Evolutionary conservation across 2,888 invertebrate species (phyloP), one percentile per base, ranked within the genome.

Genomic region (Tipula confusa): DNA sequence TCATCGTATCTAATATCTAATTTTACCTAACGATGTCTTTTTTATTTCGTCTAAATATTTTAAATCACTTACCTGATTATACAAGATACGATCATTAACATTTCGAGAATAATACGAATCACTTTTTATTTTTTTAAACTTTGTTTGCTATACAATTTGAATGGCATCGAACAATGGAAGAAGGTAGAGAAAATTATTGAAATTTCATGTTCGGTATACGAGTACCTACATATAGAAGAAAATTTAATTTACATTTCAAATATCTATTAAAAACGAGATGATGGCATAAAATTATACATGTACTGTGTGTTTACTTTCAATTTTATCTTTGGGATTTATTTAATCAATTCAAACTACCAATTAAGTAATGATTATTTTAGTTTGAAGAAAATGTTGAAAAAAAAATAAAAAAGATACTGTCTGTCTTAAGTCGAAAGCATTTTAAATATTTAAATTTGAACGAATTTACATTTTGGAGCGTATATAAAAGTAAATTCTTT

Each of bases 51-150:
- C n/a, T n/a, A n/a, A n/a, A n/a, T n/a, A n/a, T 43, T 64, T 18
- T 64, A 64, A 64, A 64, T 64, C 64, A 64, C 24, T 24, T 64
- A 64, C 64, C 64, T 64, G 24, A 64, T 64, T 64, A 64, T 64
- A 64, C 64, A 24, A 64, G 64, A 24, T 64, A 24, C 24, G 64
- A 64, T 24, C 24, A 64, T 64, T 64, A 64, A 64, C 64, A 64
- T 64, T 64, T 64, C 24, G 6, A 64, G 24, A 64, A 24, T n/a
- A n/a, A n/a, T 24, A 64, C 64, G 64, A n/a, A n/a, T n/a, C n/a
- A n/a, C n/a, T 64, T 64, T 64, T 64, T 24, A 64, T 64, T 64
- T 64, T 24, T 64, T 7, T 64, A 64, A 64, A 64, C 64, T 24
- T 64, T 64, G 64, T 15, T 48, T 48, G 48, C 48, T 4, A 18